These are phyloP conservation scores for Hetaerina titia DNA, from an alignment of 2,888 invertebrate species.

Conservation along the genomic window DNA sequence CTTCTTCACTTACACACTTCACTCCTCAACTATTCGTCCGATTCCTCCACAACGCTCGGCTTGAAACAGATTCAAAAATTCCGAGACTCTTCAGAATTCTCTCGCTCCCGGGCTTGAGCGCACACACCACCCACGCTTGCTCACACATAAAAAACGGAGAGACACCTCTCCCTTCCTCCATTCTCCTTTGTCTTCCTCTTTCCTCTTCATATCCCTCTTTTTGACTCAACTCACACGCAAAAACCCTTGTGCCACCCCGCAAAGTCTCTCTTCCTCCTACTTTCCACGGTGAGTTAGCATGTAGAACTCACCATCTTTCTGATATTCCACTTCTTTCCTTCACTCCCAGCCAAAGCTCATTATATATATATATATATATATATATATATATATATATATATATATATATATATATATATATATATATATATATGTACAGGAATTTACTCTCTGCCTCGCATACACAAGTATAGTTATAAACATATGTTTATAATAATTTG, in stretches of 20 bases:
- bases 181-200: neutral
- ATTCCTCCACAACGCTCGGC: neutral
- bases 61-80: neutral
- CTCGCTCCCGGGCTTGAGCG: neutral
- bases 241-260: neutral
- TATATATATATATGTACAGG: no score
- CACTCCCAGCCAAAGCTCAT: no score
- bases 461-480: no score
- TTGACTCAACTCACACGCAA: neutral
- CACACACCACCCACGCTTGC: constrained; percentile 9
- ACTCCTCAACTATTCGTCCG: neutral
- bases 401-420: no score
- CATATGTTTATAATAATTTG: no score
- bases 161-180: neutral
- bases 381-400: no score
- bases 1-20: neutral
- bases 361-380: no score
- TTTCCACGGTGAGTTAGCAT: neutral
- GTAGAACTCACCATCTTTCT: no score
- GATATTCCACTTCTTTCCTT: no score
- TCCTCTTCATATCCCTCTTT: neutral
- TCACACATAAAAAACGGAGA: neutral
- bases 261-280: neutral
- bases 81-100: constrained; percentile 1
- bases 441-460: no score